A percentile compares a stretch with the other conserved stretches of the same genome.
These are phyloP conservation scores for Sturnira hondurensis DNA, from an alignment of 2,113 vertebrate species.

Conservation along the genomic window DNA sequence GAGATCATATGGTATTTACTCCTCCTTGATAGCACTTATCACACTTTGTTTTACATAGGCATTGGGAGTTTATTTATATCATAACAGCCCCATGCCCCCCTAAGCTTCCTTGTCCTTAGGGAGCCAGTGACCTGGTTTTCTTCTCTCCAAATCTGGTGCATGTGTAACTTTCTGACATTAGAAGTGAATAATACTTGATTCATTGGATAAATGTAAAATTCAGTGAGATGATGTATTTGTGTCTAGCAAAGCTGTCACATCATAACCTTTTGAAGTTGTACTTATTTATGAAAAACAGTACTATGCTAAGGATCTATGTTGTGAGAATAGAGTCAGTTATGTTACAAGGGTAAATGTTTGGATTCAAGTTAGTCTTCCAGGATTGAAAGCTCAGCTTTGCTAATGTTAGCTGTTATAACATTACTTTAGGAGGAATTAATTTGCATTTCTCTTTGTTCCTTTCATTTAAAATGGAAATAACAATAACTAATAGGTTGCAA, in stretches of 20 bases:
- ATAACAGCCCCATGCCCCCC: neutral
- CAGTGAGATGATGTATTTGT: neutral
- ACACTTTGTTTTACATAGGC: neutral
- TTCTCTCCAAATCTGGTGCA: neutral
- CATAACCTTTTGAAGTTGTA: neutral
- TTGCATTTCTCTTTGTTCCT: neutral
- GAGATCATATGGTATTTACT: no score
- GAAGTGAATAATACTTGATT: neutral
- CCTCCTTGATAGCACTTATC: neutral
- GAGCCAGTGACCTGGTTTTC: neutral
- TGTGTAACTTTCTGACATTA: neutral
- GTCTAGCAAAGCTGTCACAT: neutral
- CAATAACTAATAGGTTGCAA: neutral
- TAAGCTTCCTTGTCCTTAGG: neutral
- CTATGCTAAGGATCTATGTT: neutral
- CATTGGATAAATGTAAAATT: neutral
- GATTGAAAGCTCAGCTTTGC: neutral
- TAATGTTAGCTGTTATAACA: neutral
- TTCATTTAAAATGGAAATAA: neutral
- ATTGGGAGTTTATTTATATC: neutral
- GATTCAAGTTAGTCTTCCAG: neutral
- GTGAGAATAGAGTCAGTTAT: neutral
- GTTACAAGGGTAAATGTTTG: neutral
- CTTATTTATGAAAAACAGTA: neutral
- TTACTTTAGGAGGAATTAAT: neutral